Evolutionary conservation across 2,113 vertebrate genomes (phyloP), one percentile per base, ranked within the genome.

Genomic region (Mastomys natalensis): DNA sequence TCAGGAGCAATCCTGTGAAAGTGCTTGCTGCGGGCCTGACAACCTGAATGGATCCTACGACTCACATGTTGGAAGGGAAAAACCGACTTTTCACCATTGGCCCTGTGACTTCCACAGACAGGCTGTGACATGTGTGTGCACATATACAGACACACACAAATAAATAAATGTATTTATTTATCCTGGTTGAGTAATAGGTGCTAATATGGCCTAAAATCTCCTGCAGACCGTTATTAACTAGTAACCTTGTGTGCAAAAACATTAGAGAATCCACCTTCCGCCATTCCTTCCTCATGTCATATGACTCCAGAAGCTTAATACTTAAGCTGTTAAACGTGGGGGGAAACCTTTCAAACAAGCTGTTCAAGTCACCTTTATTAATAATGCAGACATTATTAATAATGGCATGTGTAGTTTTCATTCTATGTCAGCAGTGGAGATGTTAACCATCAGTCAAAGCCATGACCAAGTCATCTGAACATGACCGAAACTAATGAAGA

Each of bases 251-350:
- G 19, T 86, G 72, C 70, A 92, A 21, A 40, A 43, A 60, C 17
- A 53, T 34, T 31, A 80, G 48, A 26, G 87, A 89, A 48, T 1
- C 58, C 43, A 91, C 37, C 7, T 58, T 37, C 21, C 6, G 9
- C 0, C 22, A 34, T 43, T 40, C 15, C 87, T 91, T 96, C 90
- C 91, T 55, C 21, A 48, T 78, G 17, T 8, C 53, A 43, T 34
- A 31, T 72, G 45, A 93, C 86, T 62, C 43, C 7, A 40, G 43
- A 77, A 82, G 13, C 34, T 73, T 94, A 81, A 86, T 92, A 88
- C 40, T 91, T 82, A 89, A 94, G 76, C 48, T 94, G 31, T 40
- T 89, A 74, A 96, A 89, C n/a, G 68, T 12, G 89, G 68, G 89
- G 82, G 82, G 16, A 7, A 55, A 85, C 76, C 22, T 64, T 90